Percentiles rank a stretch among this genome's conserved stretches.
These are phyloP conservation scores for Lycia hirtaria DNA, from an alignment of 2,888 invertebrate species.

Conservation along the genomic window DNA sequence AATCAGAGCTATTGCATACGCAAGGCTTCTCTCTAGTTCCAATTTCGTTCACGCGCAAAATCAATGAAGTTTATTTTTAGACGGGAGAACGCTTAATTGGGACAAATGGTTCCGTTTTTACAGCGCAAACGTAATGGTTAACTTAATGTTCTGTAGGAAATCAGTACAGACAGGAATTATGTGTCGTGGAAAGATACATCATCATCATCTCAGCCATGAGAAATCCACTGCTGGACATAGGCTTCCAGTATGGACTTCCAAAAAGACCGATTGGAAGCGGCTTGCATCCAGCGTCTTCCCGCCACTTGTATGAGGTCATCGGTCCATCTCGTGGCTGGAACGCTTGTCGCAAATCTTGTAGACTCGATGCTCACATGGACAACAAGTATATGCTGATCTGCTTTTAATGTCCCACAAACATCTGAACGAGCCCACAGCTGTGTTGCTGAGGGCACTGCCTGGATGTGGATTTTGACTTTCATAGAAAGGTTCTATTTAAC, in stretches of 20 bases:
- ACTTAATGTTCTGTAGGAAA: neutral
- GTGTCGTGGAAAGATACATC: too few species aligned
- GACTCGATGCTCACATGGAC: constrained; percentile 52
- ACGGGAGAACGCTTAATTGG: constrained; percentile 20
- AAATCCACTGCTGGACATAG: too few species aligned
- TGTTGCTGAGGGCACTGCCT: constrained; percentile 64
- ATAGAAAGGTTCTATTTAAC: too few species aligned
- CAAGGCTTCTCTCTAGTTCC: constrained; percentile 11
- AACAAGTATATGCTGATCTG: constrained; percentile 59
- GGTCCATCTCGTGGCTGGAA: neutral
- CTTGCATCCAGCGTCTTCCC: too few species aligned
- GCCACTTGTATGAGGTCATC: neutral
- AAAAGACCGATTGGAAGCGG: too few species aligned
- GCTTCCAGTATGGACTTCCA: too few species aligned
- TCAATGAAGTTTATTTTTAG: constrained; percentile 18
- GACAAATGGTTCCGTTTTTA: constrained; percentile 11
- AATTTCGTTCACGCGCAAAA: constrained; percentile 12
- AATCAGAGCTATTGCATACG: constrained; percentile 1
- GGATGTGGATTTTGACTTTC: constrained; percentile 60
- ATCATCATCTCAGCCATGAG: too few species aligned
- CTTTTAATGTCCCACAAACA: constrained; percentile 70
- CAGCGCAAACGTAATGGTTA: neutral
- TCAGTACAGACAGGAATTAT: neutral
- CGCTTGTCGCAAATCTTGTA: constrained; percentile 59
- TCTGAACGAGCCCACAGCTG: constrained; percentile 67